Evolutionary conservation across 2,888 invertebrate genomes (phyloP).

Genomic region (Mycalesis mineus): DNA sequence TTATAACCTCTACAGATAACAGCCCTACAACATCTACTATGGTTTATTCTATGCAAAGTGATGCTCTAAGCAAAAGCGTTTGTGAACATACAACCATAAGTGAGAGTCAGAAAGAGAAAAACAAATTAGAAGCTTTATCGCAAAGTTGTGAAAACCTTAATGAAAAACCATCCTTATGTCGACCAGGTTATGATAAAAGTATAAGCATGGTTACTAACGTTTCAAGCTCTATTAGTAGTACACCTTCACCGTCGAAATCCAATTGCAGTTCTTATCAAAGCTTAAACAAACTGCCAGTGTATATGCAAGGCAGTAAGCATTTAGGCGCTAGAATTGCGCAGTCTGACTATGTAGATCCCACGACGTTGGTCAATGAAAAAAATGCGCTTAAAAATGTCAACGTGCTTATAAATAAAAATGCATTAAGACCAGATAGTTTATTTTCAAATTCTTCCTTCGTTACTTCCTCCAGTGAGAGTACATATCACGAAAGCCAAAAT

Average conservation of each 20-base stretch:
- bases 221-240: conserved; percentile 44
- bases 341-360: conserved; percentile 91
- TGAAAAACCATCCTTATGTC: conserved; percentile 44
- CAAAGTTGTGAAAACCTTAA: conserved; percentile 64
- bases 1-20: conserved; percentile 58
- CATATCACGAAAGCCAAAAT: conserved; percentile 51
- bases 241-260: conserved; percentile 56
- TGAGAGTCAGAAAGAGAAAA: conserved; percentile 63
- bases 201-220: conserved; percentile 56
- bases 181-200: conserved; percentile 58
- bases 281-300: conserved; percentile 75
- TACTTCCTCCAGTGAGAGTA: conserved; percentile 76
- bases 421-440: conserved; percentile 72
- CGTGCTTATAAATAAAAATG: conserved; percentile 81
- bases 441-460: conserved; percentile 79
- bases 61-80: conserved; percentile 62
- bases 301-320: conserved; percentile 88
- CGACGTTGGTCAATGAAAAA: conserved; percentile 78
- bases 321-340: conserved; percentile 93
- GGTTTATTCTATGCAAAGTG: conserved; percentile 44
- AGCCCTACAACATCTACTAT: conserved; percentile 55
- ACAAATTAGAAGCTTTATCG: conserved; percentile 58
- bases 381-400: conserved; percentile 74
- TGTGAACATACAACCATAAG: conserved; percentile 57
- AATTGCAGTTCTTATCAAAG: conserved; percentile 63